phyloP scores from a whole-genome alignment of 1,140 invertebrate species.

The Drosophila ogumai region DNA sequence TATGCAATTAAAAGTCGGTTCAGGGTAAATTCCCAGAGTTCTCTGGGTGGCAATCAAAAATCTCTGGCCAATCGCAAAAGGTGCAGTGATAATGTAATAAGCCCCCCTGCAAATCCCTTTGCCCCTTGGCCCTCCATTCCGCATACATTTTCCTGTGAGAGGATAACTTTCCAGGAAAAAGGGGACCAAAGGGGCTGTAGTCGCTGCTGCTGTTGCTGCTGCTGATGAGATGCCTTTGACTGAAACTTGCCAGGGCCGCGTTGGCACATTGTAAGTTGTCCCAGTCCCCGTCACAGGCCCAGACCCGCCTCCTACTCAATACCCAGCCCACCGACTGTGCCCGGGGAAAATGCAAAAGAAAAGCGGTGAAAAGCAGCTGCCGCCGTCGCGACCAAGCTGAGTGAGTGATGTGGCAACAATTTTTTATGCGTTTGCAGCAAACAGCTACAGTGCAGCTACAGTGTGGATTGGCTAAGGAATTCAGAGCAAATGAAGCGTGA shows the following conservation, averaged over 20 bases:
- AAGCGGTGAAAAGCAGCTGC: constrained; percentile 50
- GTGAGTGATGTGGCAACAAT: constrained; percentile 62
- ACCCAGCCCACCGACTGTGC: constrained; percentile 1
- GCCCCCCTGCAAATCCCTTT: constrained; percentile 11
- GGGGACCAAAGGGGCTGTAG: neutral
- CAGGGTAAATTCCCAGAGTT: neutral
- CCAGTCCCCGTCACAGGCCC: constrained; percentile 5
- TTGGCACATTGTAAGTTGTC: constrained; percentile 45
- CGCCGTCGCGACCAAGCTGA: constrained; percentile 49
- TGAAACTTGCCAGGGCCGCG: constrained; percentile 40
- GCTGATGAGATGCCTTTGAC: constrained; percentile 58
- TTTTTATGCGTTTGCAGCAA: constrained; percentile 49
- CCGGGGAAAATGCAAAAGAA: constrained; percentile 45
- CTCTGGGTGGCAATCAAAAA: constrained; percentile 43
- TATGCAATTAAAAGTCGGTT: constrained; percentile 52
- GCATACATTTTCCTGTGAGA: constrained; percentile 17
- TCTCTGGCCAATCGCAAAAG: constrained; percentile 40
- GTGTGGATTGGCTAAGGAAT: constrained; percentile 12
- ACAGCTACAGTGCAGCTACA: constrained; percentile 24
- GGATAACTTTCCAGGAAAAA: constrained; percentile 3
- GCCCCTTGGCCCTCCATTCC: constrained; percentile 3
- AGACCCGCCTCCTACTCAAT: constrained; percentile 10
- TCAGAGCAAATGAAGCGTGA: constrained; percentile 6
- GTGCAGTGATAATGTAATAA: constrained; percentile 51
- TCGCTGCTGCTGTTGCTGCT: neutral